Conservation (phyloP, 2,113 vertebrate genomes). For the Heterotilapia buettikoferi region DNA sequence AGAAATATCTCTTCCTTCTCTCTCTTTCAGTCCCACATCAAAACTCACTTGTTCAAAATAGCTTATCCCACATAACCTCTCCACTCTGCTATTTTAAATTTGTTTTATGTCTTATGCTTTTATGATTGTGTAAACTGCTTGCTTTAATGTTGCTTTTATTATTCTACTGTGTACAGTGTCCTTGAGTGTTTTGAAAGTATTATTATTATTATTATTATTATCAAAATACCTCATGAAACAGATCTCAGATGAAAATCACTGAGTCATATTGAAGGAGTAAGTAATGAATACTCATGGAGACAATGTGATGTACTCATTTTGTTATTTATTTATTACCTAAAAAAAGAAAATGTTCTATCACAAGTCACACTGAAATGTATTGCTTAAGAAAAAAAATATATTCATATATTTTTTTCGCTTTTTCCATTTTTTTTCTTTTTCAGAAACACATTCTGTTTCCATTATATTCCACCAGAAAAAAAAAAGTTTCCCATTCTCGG, state of each 20-base stretch:
- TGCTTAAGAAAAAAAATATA: constrained; percentile 85
- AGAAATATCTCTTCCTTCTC: too few species aligned
- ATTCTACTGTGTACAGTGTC: background rate
- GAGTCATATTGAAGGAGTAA: background rate
- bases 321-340: constrained; percentile 81
- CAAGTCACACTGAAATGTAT: constrained; percentile 87
- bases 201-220: background rate
- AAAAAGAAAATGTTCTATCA: constrained; percentile 81
- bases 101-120: background rate
- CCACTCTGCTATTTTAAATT: background rate
- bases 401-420: constrained; percentile 72
- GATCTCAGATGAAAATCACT: constrained; percentile 35
- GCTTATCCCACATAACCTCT: background rate
- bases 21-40: too few species aligned
- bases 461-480: constrained; percentile 75
- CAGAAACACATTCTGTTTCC: constrained; percentile 67
- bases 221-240: constrained; percentile 18
- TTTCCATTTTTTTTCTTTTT: constrained; percentile 41
- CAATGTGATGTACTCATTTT: constrained; percentile 56
- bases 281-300: constrained; percentile 40
- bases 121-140: background rate
- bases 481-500: constrained; percentile 17
- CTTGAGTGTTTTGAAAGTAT: background rate
- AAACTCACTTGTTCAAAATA: too few species aligned
- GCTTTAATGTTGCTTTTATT: background rate